Percentiles rank a stretch among this genome's conserved stretches.
Evolutionary conservation across 2,113 vertebrate genomes (phyloP).

Genomic region (Seriola aureovittata): DNA sequence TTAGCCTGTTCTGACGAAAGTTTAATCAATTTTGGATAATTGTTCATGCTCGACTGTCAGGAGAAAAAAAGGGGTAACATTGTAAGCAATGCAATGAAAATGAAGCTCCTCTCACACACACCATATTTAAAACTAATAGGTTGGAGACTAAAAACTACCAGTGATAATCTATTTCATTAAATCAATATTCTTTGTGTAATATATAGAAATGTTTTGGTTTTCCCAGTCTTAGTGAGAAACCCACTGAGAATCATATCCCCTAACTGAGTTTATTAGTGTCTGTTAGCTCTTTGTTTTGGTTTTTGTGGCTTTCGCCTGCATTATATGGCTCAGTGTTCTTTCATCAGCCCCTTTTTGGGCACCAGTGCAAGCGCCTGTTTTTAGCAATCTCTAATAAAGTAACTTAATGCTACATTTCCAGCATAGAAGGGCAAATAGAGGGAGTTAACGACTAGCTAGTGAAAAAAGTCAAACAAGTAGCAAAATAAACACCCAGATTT

Average conservation of each 20-base stretch:
- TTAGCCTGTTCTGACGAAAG: neutral
- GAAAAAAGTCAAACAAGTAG: neutral
- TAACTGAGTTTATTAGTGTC: neutral
- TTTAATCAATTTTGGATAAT: slow-evolving; percentile 5
- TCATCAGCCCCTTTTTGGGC: neutral
- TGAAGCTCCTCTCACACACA: neutral
- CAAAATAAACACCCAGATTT: neutral
- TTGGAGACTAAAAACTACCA: neutral
- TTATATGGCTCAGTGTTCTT: too few relatives aligned
- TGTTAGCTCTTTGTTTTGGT: neutral
- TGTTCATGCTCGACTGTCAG: neutral
- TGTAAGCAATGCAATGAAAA: neutral
- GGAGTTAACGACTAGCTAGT: neutral
- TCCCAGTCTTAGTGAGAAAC: neutral
- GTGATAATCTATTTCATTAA: neutral
- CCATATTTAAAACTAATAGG: neutral
- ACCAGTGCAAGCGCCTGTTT: neutral
- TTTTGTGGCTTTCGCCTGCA: neutral
- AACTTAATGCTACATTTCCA: neutral
- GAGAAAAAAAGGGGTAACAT: neutral
- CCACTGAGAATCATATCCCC: neutral
- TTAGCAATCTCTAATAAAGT: neutral
- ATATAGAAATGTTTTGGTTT: neutral
- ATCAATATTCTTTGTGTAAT: neutral
- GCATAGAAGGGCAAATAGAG: neutral